These are phyloP conservation scores for Sycophila texana DNA, from an alignment of 2,888 invertebrate species.

Conservation along the genomic window DNA sequence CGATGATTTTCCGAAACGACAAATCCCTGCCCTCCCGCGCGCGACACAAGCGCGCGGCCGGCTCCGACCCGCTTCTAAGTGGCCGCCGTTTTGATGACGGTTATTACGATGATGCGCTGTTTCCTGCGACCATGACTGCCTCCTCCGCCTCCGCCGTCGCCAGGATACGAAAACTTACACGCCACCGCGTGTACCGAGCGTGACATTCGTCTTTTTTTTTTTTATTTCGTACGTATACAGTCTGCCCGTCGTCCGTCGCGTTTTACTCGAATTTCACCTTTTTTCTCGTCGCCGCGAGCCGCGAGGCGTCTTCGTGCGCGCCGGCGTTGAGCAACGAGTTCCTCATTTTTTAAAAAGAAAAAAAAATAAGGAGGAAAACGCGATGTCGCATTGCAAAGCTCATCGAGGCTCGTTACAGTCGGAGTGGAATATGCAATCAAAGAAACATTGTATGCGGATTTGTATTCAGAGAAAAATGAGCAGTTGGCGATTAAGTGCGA, in stretches of 20 bases:
- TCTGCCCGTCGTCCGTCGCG: neutral
- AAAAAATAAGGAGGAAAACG: neutral
- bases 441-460: neutral
- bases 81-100: conserved; percentile 73
- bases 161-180: conserved; percentile 58
- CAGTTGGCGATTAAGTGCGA: neutral
- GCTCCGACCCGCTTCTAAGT: conserved; percentile 70
- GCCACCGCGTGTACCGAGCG: conserved; percentile 53
- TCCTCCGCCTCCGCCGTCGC: conserved; percentile 30
- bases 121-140: conserved; percentile 74
- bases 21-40: conserved; percentile 56
- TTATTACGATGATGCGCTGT: conserved; percentile 74
- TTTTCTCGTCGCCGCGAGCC: neutral
- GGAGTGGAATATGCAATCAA: neutral
- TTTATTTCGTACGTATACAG: neutral
- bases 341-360: neutral
- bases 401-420: conserved; percentile 23
- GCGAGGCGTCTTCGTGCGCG: neutral
- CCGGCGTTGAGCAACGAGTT: neutral
- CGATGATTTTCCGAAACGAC: conserved; percentile 62
- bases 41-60: neutral
- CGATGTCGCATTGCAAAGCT: neutral
- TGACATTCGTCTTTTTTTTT: conserved; percentile 49
- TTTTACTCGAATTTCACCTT: conserved; percentile 51
- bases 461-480: neutral